Evolutionary conservation across 2,113 vertebrate genomes (phyloP), one percentile per base, ranked within the genome.

Genomic region (Anoura caudifer): DNA sequence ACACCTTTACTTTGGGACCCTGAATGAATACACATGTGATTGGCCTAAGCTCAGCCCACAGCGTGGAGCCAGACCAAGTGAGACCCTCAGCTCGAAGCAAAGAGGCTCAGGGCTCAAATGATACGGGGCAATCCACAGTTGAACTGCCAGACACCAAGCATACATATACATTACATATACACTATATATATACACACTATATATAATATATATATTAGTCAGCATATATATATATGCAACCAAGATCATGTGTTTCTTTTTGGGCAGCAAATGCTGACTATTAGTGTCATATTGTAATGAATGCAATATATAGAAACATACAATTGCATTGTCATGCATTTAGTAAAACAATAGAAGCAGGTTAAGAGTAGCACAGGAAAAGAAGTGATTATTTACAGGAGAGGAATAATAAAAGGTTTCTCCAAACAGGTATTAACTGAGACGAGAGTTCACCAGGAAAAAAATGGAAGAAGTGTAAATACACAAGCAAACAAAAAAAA

Each of bases 51-150:
- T 15, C 67, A n/a, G 38, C 15, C 50, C 41, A 75, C 4, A 43
- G 24, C 22, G 14, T 45, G 31, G 12, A 52, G 22, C 20, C 22
- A 43, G 22, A n/a, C 2, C 24, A 82, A 82, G 19, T 15, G 50
- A 26, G 8, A 28, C 3, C 16, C 38, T 87, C 52, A 33, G 2
- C 33, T 47, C 13, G 8, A 63, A 56, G 36, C 9, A 83, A 52
- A 56, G 33, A 41, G 13, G 7, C 4, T 79, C 22, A 73, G 19
- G 38, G 54, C 5, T 79, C 1, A 41, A 26, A 31, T 0, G 5
- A 13, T 3, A 4, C 0, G 7, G 11, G n/a, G 0, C 1, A 61
- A 19, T 63, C n/a, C 12, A 15, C 17, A 28, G 4, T 1, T 47
- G 31, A 75, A 45, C 28, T 69, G 31, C 38, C 50, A 28, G 26